Percentiles rank a stretch among this genome's conserved stretches.
Evolutionary conservation across 2,113 vertebrate genomes (phyloP).

Genomic region (Mandrillus leucophaeus): DNA sequence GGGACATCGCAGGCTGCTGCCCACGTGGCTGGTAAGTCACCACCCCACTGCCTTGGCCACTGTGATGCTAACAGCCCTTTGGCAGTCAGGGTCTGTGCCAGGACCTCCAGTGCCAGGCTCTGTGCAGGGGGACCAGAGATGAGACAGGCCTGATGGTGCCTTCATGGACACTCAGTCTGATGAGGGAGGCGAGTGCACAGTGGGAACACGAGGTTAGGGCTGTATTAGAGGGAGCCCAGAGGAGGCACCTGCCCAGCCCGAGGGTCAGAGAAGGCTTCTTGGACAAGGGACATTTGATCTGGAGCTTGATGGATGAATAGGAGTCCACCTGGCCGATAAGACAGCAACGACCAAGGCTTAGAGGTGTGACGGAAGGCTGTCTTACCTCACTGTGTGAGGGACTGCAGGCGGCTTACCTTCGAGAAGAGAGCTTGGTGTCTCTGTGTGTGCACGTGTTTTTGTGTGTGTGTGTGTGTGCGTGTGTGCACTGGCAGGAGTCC

Average conservation of each 20-base stretch:
- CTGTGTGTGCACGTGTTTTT: rapidly evolving
- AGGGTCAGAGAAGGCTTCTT: background rate
- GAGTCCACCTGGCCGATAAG: background rate
- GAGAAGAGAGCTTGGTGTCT: background rate
- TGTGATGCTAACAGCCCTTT: background rate
- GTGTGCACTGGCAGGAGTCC: background rate
- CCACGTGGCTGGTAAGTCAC: slow-evolving; percentile 87
- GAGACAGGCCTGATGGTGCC: too few species aligned
- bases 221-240: background rate
- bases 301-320: background rate
- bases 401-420: background rate
- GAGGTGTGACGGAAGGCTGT: background rate
- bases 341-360: background rate
- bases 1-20: slow-evolving; percentile 94
- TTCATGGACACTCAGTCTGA: background rate
- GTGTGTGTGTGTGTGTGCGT: background rate
- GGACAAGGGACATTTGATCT: background rate
- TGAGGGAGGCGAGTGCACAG: background rate
- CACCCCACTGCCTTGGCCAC: rapidly evolving
- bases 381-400: background rate
- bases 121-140: background rate
- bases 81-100: background rate
- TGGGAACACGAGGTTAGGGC: background rate
- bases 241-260: background rate
- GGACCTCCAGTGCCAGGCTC: background rate